Conservation (phyloP, 1,140 invertebrate genomes). For the Acromyrmex echinatior region DNA sequence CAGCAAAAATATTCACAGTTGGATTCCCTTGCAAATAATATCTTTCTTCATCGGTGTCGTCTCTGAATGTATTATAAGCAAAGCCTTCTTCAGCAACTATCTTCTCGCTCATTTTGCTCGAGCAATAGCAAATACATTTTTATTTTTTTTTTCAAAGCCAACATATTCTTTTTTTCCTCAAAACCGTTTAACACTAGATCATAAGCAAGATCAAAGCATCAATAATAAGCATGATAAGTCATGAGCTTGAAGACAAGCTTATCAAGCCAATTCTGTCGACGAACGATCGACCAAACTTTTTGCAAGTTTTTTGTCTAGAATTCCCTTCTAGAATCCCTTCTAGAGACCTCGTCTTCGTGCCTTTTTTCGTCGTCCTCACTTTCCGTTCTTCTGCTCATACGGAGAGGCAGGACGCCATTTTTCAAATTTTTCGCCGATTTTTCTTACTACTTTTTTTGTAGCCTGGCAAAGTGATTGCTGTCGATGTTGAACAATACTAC, state of each 20-base stretch:
- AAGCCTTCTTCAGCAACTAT: constrained; percentile 30
- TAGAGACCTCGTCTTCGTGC: constrained; percentile 9
- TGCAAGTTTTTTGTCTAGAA: constrained; percentile 43
- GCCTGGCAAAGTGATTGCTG: constrained; percentile 66
- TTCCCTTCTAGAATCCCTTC: constrained; percentile 28
- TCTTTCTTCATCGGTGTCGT: constrained; percentile 36
- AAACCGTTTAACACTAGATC: constrained; percentile 40
- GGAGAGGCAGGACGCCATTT: constrained; percentile 32
- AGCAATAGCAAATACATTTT: constrained; percentile 28
- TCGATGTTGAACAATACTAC: constrained; percentile 66
- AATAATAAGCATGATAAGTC: constrained; percentile 39
- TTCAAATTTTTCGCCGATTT: constrained; percentile 52
- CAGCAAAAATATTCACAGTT: constrained; percentile 2
- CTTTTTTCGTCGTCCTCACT: constrained; percentile 44
- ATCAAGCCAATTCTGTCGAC: neutral
- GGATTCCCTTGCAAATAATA: constrained; percentile 18
- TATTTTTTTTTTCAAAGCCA: constrained; percentile 14
- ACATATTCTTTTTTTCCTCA: constrained; percentile 17
- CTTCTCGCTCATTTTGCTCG: constrained; percentile 34
- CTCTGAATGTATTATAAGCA: constrained; percentile 39
- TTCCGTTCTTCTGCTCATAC: constrained; percentile 46
- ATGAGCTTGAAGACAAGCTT: constrained; percentile 23
- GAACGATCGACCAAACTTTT: constrained; percentile 36
- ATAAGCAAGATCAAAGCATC: constrained; percentile 4
- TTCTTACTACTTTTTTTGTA: constrained; percentile 48